These are phyloP conservation scores for Xiphorhynchus elegans DNA, from an alignment of 2,113 vertebrate species.

Conservation along the genomic window DNA sequence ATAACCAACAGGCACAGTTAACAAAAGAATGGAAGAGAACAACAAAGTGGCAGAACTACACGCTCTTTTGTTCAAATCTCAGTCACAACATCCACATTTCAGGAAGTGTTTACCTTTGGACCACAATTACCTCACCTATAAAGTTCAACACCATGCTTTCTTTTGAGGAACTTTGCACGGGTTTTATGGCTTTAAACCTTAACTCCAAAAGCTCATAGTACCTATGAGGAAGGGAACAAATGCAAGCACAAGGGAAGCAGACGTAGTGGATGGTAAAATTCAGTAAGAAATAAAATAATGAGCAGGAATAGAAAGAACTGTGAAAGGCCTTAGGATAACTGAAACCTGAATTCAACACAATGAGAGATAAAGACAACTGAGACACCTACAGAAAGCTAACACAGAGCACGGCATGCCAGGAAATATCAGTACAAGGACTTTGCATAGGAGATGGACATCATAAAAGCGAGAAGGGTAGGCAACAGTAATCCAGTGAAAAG, in stretches of 20 bases:
- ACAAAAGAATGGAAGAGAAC: background rate
- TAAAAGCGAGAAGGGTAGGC: background rate
- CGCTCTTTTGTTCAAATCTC: accelerated
- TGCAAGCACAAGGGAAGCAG: background rate
- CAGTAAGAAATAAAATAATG: background rate
- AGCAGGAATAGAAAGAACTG: background rate
- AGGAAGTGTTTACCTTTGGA: background rate
- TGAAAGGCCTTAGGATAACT: accelerated
- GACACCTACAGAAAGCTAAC: background rate
- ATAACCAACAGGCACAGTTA: background rate
- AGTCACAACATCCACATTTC: background rate
- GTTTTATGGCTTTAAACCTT: conserved; percentile 18
- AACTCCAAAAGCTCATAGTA: background rate
- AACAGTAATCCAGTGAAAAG: background rate
- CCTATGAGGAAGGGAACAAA: background rate
- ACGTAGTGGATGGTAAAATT: background rate
- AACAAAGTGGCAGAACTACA: background rate
- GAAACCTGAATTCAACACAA: background rate
- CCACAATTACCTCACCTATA: background rate
- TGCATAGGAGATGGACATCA: background rate
- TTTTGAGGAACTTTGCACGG: background rate
- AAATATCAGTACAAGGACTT: background rate
- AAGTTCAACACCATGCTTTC: background rate
- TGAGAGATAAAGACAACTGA: background rate
- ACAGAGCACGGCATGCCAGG: background rate